Evolutionary conservation across 2,113 vertebrate species (phyloP).

Genomic region (Zonotrichia leucophrys): DNA sequence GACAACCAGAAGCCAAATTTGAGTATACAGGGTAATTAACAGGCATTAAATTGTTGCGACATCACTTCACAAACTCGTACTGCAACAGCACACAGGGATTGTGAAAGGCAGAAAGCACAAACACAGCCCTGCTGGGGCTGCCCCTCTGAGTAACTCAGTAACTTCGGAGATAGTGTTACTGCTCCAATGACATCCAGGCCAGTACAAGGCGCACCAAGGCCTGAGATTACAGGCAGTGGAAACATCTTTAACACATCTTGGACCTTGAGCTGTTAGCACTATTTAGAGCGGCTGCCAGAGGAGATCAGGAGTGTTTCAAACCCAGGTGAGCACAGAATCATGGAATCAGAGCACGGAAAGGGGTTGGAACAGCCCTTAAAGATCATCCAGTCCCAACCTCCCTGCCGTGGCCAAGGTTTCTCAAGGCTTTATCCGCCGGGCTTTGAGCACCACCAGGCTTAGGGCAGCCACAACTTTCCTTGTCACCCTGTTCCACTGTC

Average conservation of each 20-base stretch:
- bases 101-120: background rate
- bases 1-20: background rate
- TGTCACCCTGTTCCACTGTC: background rate
- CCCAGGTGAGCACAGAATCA: background rate
- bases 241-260: background rate
- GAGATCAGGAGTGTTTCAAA: rapidly evolving
- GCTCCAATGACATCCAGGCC: rapidly evolving
- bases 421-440: background rate
- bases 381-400: too few species aligned
- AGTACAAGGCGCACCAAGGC: rapidly evolving
- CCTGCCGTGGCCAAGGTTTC: background rate
- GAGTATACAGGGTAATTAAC: background rate
- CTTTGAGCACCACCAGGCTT: background rate
- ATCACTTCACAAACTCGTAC: background rate
- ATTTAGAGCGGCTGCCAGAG: background rate
- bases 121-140: rapidly evolving
- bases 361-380: background rate
- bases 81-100: rapidly evolving
- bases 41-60: background rate
- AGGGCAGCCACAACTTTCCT: background rate
- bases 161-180: too few species aligned
- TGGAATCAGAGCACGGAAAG: background rate
- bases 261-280: background rate
- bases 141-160: rapidly evolving
- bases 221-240: background rate